These are phyloP conservation scores for Atrichornis clamosus DNA, from an alignment of 2,113 vertebrate genomes.

Conservation along the genomic window DNA sequence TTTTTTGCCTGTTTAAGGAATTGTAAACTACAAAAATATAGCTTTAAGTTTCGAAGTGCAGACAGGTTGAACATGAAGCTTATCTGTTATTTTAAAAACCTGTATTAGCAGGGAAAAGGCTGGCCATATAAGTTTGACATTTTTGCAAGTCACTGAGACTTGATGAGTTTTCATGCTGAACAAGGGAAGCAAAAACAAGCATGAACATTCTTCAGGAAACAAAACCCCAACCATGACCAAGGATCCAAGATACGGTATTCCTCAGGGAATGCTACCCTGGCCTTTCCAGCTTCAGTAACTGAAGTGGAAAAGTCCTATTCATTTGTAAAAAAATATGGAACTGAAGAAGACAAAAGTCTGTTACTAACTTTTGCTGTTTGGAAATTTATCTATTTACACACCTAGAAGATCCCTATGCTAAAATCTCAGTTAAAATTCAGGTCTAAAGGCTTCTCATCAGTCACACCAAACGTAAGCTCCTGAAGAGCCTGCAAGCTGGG, in stretches of 20 bases:
- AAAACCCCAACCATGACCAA: background rate
- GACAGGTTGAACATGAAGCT: background rate
- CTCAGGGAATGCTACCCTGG: background rate
- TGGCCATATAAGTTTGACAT: accelerated
- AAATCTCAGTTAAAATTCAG: background rate
- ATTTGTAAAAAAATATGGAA: background rate
- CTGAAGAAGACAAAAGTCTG: background rate
- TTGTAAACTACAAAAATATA: background rate
- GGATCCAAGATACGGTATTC: background rate
- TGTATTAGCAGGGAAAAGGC: background rate
- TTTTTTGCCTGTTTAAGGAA: background rate
- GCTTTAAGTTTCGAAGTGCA: background rate
- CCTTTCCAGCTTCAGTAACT: background rate
- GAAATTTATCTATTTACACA: background rate
- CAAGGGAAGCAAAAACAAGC: accelerated
- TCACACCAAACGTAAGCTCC: background rate
- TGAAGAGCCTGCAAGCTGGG: background rate
- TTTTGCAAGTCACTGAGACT: background rate
- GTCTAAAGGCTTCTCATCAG: background rate
- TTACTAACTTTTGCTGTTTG: background rate
- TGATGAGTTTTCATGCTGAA: background rate
- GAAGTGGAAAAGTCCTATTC: background rate
- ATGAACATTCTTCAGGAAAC: background rate
- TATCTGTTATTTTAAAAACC: background rate
- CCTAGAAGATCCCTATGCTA: background rate